phyloP scores from a whole-genome alignment of 2,888 invertebrate genomes.

The Heliconius sara region DNA sequence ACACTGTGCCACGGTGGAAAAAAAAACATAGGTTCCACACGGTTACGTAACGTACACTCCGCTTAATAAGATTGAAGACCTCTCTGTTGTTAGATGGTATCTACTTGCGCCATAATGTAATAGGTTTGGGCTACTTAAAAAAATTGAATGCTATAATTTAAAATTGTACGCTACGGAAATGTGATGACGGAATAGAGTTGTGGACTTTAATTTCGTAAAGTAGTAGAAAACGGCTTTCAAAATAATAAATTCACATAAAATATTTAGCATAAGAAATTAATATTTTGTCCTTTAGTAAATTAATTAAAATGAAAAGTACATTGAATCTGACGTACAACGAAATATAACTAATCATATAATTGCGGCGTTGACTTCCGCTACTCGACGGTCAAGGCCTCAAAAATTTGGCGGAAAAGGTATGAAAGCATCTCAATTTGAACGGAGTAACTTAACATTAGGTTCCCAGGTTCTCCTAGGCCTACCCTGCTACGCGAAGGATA shows the following conservation, averaged over 20 bases:
- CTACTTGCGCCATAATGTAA: conserved; percentile 28
- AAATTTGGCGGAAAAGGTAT: no score
- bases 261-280: not conserved
- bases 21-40: conserved; percentile 20
- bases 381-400: no score
- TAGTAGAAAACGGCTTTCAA: conserved; percentile 13
- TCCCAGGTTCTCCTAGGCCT: no score
- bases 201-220: conserved; percentile 26
- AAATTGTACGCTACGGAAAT: conserved; percentile 16
- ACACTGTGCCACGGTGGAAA: conserved; percentile 18
- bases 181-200: conserved; percentile 8
- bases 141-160: conserved; percentile 22
- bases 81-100: conserved; percentile 29
- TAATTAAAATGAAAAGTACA: no score
- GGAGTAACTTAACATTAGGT: no score
- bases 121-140: conserved; percentile 24
- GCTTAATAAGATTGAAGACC: conserved; percentile 35
- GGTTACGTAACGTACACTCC: conserved; percentile 31
- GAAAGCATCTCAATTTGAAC: no score
- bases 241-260: conserved; percentile 13
- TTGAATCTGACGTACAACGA: no score
- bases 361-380: no score
- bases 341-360: no score
- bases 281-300: not conserved
- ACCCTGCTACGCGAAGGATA: no score